Base-by-base conservation (phyloP, 2,888 invertebrate genomes). In the Sinhomidia bicolor region DNA sequence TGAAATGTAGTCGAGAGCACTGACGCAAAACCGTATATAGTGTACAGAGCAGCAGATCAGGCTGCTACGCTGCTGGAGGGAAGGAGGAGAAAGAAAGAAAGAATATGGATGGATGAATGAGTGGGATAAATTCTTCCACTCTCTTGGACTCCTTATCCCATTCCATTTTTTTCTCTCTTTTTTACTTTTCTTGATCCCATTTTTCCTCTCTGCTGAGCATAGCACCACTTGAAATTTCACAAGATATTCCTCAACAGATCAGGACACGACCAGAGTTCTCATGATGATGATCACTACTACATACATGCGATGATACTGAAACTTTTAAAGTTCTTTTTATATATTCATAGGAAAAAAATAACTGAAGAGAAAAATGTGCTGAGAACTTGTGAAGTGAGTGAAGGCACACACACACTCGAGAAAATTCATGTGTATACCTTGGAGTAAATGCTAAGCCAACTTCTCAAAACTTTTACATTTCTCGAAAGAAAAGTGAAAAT, bases 181-280 rank as follows among this genome's bases (percentile, higher is more conserved):
- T 14, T 62, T 65, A 32, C 65, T 32, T 29, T 65, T 65, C 80
- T 80, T 80, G 80, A 80, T 80, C 81, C 65, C 81, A 81, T 68
- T 81, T 81, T 81, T 81, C 81, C 81, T 47, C 81, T 68, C 65
- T 68, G 44, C 14, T 65, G 65, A 68, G 65, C 65, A 80, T 51
- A 65, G 1, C 5, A 65, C 65, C 32, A 32, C 65, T 65, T 65
- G 29, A 32, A 65, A 65, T 65, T 32, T 65, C 17, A 32, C 32
- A 65, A 5, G 10, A n/a, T 14, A 65, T 32, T 32, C 65, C 65
- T 65, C 65, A 65, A 32, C 65, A 32, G 29, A 32, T 32, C 32
- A 12, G 6, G 65, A 32, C 32, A 32, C 29, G 32, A 9, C 65
- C 14, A 65, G 17, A 65, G 32, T 65, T 32, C 32, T 65, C 32